Conservation (phyloP, 2,113 vertebrate genomes). For the Anhinga rufa region DNA sequence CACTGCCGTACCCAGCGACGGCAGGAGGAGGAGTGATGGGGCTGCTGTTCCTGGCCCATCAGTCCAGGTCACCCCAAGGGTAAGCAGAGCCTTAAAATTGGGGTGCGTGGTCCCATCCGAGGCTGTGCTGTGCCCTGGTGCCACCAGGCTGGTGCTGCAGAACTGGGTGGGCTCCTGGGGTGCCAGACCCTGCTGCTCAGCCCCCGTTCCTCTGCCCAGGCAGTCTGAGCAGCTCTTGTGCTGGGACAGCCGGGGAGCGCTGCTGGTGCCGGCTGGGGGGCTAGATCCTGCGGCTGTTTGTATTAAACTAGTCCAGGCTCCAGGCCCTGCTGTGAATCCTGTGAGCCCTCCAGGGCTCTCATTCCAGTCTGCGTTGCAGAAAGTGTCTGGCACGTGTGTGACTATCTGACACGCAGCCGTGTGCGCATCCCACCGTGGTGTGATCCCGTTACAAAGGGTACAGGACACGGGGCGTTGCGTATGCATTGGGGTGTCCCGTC, state of each 20-base stretch:
- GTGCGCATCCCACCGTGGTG: rapidly evolving
- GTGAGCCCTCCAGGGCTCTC: too few species aligned
- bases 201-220: not conserved
- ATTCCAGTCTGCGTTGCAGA: rapidly evolving
- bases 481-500: rapidly evolving
- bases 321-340: not conserved
- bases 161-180: not conserved
- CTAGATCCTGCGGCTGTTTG: not conserved
- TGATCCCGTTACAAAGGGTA: rapidly evolving
- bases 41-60: not conserved
- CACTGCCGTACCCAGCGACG: rapidly evolving
- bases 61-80: not conserved
- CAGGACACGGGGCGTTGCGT: rapidly evolving
- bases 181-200: rapidly evolving
- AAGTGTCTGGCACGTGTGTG: rapidly evolving
- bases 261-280: not conserved
- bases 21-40: not conserved
- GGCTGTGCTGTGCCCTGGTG: rapidly evolving
- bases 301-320: rapidly evolving
- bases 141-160: not conserved
- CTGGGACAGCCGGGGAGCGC: not conserved
- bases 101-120: rapidly evolving
- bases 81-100: not conserved
- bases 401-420: rapidly evolving
- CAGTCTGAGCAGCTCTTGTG: not conserved